Base-by-base conservation (phyloP, 1,140 invertebrate species). In the Popillia japonica region DNA sequence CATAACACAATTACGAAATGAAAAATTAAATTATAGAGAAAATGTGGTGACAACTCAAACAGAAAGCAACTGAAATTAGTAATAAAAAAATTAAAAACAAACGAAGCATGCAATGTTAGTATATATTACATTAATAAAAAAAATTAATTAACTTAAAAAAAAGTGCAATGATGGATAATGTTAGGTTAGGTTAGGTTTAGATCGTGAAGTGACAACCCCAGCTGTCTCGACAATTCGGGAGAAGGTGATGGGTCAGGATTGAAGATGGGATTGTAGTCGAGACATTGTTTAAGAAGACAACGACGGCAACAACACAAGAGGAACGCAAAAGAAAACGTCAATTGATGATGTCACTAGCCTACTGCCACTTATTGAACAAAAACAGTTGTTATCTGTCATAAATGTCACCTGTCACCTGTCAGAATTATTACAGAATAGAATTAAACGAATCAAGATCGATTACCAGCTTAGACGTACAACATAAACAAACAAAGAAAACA, bases 61-160 rank as follows among this genome's bases (percentile, higher is more conserved):
- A 34, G 77, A 79, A 79, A 80, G 76, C 64, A 78, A 75, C 78
- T 76, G 76, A 73, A 80, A 81, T 72, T 34, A 34, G 27, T 34
- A 34, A 34, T 34, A 79, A 78, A 77, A 76, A 79, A 78, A 59
- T 77, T 68, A 20, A 6, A 64, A 68, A 68, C 20, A 68, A 27
- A 27, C 10, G 72, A 72, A 73, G 81, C 82, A 83, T 83, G 82
- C 82, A 82, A 77, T 8, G 79, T 76, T 40, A 79, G 74, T 61
- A 80, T 80, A 79, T 20, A 80, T 80, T 80, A 75, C 80, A 78
- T 75, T 44, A 44, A 40, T 9, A 76, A 55, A n/a, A 55, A 22
- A 76, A 76, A 83, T 77, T 81, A 82, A 83, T 59, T 75, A 79
- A 83, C 48, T 11, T 0, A 79, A 81, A 41, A 75, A 75, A 79